Base-by-base conservation (phyloP, 2,888 invertebrate genomes). In the Hanleya hanleyi region DNA sequence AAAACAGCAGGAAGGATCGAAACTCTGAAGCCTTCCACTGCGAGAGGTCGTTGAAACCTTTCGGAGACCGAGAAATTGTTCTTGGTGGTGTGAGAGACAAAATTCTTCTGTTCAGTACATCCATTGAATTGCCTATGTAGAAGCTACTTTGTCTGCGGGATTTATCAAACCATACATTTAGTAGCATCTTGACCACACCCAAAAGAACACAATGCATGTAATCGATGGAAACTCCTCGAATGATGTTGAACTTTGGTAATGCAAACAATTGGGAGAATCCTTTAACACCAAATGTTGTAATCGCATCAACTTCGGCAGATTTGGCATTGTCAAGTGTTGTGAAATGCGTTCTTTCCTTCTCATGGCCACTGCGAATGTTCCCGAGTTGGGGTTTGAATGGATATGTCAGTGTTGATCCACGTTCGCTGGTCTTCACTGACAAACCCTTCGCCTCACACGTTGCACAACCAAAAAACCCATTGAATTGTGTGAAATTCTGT, bases 171-270 rank as follows among this genome's bases (percentile, higher is more conserved):
- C 79, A 83, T 26, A 81, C 26, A 18, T 51, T 64, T 18, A 76
- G 41, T 15, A 81, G 32, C 69, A 72, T 69, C 66, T 75, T 74
- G n/a, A 71, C 66, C 18, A 81, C 76, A 26, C 83, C 80, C 37
- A 79, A 77, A 26, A 81, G 65, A 9, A 81, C 78, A 50, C 79
- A 77, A 66, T 83, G 81, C 81, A 83, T 81, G 64, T 83, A 82
- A 66, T 82, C 80, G 12, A 81, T 70, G 5, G 74, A 65, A 51
- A 78, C 74, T 37, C 80, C 77, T n/a, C 66, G 57, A 15, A 81
- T 66, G 18, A 80, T 76, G 67, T 83, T 70, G 69, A 81, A 82
- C 26, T 74, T 32, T 15, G n/a, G 29, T 15, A 57, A 9, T 26
- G 7, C 9, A 22, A 64, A 22, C 6, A 78, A 36, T 3, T 51